These are phyloP conservation scores for Gobio gobio DNA, from an alignment of 2,113 vertebrate genomes.

Conservation along the genomic window DNA sequence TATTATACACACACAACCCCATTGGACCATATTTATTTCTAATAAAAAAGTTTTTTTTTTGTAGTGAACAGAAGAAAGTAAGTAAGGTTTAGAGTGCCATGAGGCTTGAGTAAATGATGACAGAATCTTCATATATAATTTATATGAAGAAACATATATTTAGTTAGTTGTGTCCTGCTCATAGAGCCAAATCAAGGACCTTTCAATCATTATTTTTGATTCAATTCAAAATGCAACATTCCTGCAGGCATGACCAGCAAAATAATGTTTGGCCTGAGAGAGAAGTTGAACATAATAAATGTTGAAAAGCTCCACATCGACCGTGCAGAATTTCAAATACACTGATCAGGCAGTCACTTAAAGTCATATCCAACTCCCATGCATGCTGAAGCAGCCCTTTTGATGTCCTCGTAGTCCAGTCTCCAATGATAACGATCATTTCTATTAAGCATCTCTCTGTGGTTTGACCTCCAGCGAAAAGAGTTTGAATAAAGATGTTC, in stretches of 20 bases:
- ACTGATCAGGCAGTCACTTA: slow-evolving; percentile 16
- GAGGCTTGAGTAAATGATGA: neutral
- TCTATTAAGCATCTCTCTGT: neutral
- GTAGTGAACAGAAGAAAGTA: too few relatives aligned
- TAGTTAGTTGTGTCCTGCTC: neutral
- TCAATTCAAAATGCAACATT: neutral
- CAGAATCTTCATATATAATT: neutral
- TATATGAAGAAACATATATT: neutral
- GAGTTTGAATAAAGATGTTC: slow-evolving; percentile 19
- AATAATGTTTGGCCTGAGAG: slow-evolving; percentile 3
- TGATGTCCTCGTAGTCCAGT: neutral
- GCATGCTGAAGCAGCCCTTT: neutral
- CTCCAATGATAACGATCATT: slow-evolving; percentile 14
- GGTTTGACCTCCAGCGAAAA: slow-evolving; percentile 33
- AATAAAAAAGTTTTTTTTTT: too few relatives aligned
- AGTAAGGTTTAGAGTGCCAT: neutral
- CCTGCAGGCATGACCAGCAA: slow-evolving; percentile 13
- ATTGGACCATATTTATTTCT: too few relatives aligned
- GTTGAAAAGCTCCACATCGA: slow-evolving; percentile 4
- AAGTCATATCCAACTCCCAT: neutral
- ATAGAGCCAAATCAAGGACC: neutral
- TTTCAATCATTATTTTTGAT: slow-evolving; percentile 4
- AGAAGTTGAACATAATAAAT: slow-evolving; percentile 21
- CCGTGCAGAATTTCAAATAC: slow-evolving; percentile 12
- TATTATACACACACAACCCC: too few relatives aligned